Percentiles rank a stretch among this genome's conserved stretches.
Evolutionary conservation across 2,113 vertebrate species (phyloP).

Genomic region (Lepidothrix coronata): DNA sequence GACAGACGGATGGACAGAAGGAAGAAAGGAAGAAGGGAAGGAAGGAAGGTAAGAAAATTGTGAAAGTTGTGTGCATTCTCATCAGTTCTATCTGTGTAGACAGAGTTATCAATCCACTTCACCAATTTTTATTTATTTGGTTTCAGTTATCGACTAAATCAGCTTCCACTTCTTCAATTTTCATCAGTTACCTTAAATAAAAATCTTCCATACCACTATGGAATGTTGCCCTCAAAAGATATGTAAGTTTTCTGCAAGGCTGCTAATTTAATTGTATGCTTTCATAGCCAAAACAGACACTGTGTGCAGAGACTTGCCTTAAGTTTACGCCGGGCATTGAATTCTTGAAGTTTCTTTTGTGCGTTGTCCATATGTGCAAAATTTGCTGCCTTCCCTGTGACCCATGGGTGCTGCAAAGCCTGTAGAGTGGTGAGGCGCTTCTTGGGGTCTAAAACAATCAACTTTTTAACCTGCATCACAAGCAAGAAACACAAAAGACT

Average conservation of each 20-base stretch:
- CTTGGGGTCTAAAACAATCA: constrained; percentile 89
- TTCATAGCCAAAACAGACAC: neutral
- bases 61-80: neutral
- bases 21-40: neutral
- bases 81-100: neutral
- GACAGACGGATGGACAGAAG: neutral
- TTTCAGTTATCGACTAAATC: neutral
- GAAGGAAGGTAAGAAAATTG: neutral
- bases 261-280: neutral
- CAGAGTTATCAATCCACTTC: neutral
- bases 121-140: neutral
- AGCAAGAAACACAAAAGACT: neutral
- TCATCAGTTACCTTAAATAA: neutral
- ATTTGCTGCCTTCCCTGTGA: constrained; percentile 87
- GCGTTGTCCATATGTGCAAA: constrained; percentile 89
- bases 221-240: neutral
- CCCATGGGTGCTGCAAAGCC: constrained; percentile 88
- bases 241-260: neutral
- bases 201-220: neutral
- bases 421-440: constrained; percentile 86
- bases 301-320: constrained; percentile 73
- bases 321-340: constrained; percentile 88
- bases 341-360: constrained; percentile 90
- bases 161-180: neutral
- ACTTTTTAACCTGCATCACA: constrained; percentile 80